Conservation (phyloP, 2,888 invertebrate genomes). For the Neoitamus cyanurus region DNA sequence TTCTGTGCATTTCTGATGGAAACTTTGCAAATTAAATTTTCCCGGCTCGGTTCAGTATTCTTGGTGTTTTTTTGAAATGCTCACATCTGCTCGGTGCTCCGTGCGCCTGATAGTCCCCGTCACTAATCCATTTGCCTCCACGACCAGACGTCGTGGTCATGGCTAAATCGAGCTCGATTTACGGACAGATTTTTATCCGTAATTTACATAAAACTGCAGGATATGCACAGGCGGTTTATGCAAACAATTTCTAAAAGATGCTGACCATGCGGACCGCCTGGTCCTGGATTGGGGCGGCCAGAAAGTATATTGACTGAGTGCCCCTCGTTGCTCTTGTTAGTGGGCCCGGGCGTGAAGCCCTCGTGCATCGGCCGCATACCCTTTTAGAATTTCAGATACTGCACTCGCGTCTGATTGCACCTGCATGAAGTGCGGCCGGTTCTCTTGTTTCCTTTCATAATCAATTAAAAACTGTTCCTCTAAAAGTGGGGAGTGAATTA, state of each 20-base stretch:
- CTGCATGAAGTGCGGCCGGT: neutral
- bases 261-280: neutral
- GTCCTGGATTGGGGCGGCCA: neutral
- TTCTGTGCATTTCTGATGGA: conserved; percentile 24
- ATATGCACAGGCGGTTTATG: neutral
- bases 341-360: neutral
- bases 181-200: neutral
- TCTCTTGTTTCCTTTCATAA: neutral
- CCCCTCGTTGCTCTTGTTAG: neutral
- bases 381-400: neutral
- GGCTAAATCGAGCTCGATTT: neutral
- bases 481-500: conserved; percentile 13
- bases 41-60: neutral
- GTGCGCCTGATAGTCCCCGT: neutral
- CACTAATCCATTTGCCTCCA: neutral
- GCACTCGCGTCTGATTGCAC: neutral
- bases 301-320: neutral
- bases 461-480: conserved; percentile 28
- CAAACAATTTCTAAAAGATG: neutral
- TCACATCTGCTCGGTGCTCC: neutral
- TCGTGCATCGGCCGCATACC: neutral
- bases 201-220: conserved; percentile 17
- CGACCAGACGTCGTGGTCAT: neutral
- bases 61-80: neutral
- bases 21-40: conserved; percentile 26